These are phyloP conservation scores for Dolichomitus sp. DNA, from an alignment of 2,888 invertebrate species.

Conservation along the genomic window DNA sequence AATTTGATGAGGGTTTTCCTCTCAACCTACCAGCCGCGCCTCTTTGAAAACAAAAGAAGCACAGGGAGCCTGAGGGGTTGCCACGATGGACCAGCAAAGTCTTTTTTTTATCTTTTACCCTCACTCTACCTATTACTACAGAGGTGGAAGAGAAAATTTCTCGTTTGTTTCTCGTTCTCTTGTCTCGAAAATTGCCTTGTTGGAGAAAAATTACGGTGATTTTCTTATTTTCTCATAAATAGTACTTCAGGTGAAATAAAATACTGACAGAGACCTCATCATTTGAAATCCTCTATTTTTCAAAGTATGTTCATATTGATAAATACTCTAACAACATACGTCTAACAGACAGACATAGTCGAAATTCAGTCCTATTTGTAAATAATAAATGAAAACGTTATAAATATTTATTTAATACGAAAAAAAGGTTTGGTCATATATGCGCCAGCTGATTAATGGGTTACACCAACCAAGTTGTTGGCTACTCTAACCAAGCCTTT, in stretches of 20 bases:
- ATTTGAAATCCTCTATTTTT: background rate
- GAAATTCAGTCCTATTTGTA: background rate
- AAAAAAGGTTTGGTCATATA: too few species aligned
- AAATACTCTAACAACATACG: background rate
- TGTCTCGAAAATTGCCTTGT: conserved; percentile 19
- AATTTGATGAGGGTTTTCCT: conserved; percentile 74
- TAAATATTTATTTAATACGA: too few species aligned
- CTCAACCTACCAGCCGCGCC: background rate
- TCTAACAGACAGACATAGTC: background rate
- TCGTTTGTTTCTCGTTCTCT: conserved; percentile 33
- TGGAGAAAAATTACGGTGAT: conserved; percentile 3
- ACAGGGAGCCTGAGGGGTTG: conserved; percentile 20
- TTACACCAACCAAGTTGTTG: too few species aligned
- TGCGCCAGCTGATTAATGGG: too few species aligned
- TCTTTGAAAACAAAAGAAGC: conserved; percentile 68
- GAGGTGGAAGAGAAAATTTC: conserved; percentile 8
- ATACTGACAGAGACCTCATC: background rate
- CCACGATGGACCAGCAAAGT: conserved; percentile 41
- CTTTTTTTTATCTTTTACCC: background rate
- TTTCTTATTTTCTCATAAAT: background rate
- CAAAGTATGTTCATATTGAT: background rate
- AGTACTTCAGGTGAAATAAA: background rate
- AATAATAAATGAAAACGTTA: too few species aligned
- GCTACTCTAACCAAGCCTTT: too few species aligned
- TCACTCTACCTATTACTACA: background rate